Base-by-base conservation (phyloP, 2,888 invertebrate species). In the Antheraea assamensis region DNA sequence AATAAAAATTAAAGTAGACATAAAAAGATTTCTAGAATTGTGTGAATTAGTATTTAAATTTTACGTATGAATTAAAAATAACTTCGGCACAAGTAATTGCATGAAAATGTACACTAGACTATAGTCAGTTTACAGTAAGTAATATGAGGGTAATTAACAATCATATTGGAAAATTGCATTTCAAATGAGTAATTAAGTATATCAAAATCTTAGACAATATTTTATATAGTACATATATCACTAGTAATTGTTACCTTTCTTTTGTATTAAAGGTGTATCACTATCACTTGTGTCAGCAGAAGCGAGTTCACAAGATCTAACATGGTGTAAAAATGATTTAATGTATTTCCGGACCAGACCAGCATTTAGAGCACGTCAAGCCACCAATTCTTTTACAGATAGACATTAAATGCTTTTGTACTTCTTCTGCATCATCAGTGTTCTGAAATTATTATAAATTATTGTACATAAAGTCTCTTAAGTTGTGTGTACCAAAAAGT, bases 301-400 rank as follows among this genome's bases (percentile, higher is more conserved):
- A 19, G 15, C 24, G 17, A 24, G 61, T 52, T 24, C 64, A 72
- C 80, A 76, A 30, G 15, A 74, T 66, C 74, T 74, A 13, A 81
- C 72, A 55, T 81, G 80, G 30, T 74, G 74, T 71, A 76, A 73
- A 73, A 73, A 78, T n/a, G 71, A 52, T 73, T 77, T 78, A 7
- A 75, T 73, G 42, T 77, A 76, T 72, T 77, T 77, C 24, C 77
- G 77, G 52, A 71, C 74, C 5, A 71, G 24, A 19, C 83, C 85
- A 74, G n/a, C 87, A 85, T 76, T 85, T 84, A 0, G 74, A 70
- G 74, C 88, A 88, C 31, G 66, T 75, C 55, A 88, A 76, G 3
- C 82, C 80, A 19, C 80, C 79, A 55, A 78, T 74, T 71, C 76
- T 52, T 74, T 82, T 82, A 27, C 75, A 74, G 21, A 87, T 49